These are phyloP conservation scores for Macquaria ambigua DNA, from an alignment of 2,113 vertebrate genomes.

Conservation along the genomic window DNA sequence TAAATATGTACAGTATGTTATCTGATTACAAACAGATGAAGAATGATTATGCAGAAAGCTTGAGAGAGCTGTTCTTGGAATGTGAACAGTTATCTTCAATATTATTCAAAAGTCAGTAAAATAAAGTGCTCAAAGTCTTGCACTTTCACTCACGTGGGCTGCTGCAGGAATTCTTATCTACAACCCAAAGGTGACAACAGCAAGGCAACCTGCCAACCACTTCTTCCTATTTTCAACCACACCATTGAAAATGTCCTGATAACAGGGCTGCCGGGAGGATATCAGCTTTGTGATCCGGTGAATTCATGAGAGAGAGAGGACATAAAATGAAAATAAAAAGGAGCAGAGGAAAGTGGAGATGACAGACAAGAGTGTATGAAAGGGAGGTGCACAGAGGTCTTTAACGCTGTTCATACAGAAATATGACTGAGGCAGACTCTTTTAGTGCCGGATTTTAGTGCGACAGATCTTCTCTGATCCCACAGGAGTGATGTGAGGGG, in stretches of 20 bases:
- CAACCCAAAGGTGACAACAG: constrained; percentile 61
- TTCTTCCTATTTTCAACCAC: constrained; percentile 60
- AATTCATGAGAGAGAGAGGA: constrained; percentile 59
- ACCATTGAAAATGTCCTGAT: constrained; percentile 60
- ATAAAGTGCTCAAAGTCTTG: constrained; percentile 22
- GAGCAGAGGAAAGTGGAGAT: constrained; percentile 47
- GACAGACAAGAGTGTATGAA: constrained; percentile 62
- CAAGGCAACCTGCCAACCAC: constrained; percentile 38
- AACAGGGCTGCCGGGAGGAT: constrained; percentile 51
- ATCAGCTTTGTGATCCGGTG: constrained; percentile 54
- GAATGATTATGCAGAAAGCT: neutral
- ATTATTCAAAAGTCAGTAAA: constrained; percentile 19
- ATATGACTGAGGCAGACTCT: constrained; percentile 44
- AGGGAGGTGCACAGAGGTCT: constrained; percentile 43
- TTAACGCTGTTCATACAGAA: constrained; percentile 44
- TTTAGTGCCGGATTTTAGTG: constrained; percentile 23
- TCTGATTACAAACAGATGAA: neutral
- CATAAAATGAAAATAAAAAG: constrained; percentile 59
- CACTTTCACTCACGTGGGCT: constrained; percentile 10
- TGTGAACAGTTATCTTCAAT: neutral
- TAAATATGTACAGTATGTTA: constrained; percentile 12
- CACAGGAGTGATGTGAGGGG: constrained; percentile 7
- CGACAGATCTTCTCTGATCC: constrained; percentile 42
- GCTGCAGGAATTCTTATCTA: constrained; percentile 33
- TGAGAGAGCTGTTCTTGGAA: constrained; percentile 2